Conservation (phyloP, 2,113 vertebrate genomes). For the Scartelaos histophorus region DNA sequence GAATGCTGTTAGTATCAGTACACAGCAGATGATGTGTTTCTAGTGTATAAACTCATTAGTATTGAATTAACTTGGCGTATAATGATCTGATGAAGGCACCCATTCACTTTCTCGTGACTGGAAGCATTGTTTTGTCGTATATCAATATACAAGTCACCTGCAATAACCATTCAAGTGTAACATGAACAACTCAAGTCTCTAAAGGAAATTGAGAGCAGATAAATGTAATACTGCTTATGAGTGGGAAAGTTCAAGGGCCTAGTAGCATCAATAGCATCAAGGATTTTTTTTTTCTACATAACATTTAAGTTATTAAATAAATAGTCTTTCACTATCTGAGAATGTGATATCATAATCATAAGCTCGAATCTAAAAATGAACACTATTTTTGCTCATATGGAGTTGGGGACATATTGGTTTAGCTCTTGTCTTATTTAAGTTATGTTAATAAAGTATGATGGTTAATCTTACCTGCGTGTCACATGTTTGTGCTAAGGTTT, state of each 20-base stretch:
- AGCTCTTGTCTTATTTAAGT: slow-evolving; percentile 14
- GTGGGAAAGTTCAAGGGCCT: not conserved
- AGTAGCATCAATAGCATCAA: not conserved
- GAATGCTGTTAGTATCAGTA: slow-evolving; percentile 19
- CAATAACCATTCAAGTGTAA: no score
- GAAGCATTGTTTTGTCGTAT: not conserved
- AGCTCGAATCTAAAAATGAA: not conserved
- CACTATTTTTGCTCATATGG: no score
- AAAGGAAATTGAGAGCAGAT: not conserved
- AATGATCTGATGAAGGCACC: not conserved
- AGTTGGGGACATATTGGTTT: not conserved
- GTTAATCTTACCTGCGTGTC: slow-evolving; percentile 60
- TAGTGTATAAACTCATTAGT: slow-evolving; percentile 15
- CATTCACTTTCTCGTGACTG: not conserved
- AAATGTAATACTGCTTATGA: not conserved
- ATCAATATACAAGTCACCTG: no score
- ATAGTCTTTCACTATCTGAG: not conserved
- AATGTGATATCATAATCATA: no score
- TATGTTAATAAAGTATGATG: not conserved
- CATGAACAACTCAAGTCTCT: not conserved
- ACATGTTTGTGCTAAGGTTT: slow-evolving; percentile 50
- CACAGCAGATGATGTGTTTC: slow-evolving; percentile 21
- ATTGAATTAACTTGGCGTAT: not conserved
- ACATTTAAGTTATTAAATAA: not conserved
- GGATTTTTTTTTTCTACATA: not conserved